Evolutionary conservation across 2,797 vertebrate species (phyloP).

Genomic region (Pitangus sulphuratus): DNA sequence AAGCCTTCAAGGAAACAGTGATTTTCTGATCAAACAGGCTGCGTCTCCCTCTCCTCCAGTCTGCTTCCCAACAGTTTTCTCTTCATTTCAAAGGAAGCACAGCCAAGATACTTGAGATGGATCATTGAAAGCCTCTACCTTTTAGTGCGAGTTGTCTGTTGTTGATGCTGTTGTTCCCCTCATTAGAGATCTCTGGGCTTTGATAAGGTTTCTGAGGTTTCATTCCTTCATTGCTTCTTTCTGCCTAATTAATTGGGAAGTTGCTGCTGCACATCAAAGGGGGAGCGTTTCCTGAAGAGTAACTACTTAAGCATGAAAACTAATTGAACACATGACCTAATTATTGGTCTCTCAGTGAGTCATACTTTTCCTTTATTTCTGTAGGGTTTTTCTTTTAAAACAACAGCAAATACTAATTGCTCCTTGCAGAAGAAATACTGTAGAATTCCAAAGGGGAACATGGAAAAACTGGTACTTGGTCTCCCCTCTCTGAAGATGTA

Average conservation of each 20-base stretch:
- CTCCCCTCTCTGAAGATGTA: background rate
- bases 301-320: slow-evolving; percentile 65
- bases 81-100: slow-evolving; percentile 37
- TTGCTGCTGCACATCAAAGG: slow-evolving; percentile 67
- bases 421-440: background rate
- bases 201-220: slow-evolving; percentile 47
- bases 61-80: slow-evolving; percentile 20
- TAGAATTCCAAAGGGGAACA: slow-evolving; percentile 3
- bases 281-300: slow-evolving; percentile 51
- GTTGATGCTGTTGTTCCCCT: slow-evolving; percentile 43
- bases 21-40: slow-evolving; percentile 7
- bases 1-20: slow-evolving; percentile 23
- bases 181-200: slow-evolving; percentile 60
- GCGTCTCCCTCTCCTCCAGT: background rate
- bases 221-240: slow-evolving; percentile 49
- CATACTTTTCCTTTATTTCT: slow-evolving; percentile 46
- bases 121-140: background rate
- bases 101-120: slow-evolving; percentile 14
- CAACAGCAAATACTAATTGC: slow-evolving; percentile 40
- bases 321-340: slow-evolving; percentile 68
- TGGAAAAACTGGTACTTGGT: background rate
- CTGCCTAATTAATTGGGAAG: slow-evolving; percentile 57
- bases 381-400: slow-evolving; percentile 45
- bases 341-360: slow-evolving; percentile 55
- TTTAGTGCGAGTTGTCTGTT: background rate